Conservation (phyloP, 2,113 vertebrate species). For the Burhinus bistriatus region DNA sequence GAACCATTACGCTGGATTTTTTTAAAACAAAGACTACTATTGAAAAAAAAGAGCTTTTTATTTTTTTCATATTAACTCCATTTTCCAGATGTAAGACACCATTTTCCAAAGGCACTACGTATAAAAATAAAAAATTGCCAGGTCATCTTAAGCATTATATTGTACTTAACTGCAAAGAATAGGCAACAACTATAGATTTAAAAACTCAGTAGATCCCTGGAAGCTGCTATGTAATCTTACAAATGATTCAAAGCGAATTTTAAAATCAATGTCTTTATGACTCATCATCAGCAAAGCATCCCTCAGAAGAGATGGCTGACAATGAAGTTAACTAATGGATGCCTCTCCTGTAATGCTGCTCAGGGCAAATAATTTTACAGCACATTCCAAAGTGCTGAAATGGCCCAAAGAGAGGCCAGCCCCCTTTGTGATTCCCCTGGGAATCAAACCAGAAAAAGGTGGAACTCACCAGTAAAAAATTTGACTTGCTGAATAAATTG, state of each 20-base stretch:
- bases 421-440: background rate
- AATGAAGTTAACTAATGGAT: slow-evolving; percentile 61
- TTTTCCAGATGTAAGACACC: background rate
- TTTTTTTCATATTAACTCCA: background rate
- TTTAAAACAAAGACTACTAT: background rate
- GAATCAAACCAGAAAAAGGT: background rate
- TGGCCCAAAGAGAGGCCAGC: background rate
- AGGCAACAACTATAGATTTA: slow-evolving; percentile 61
- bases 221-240: slow-evolving; percentile 65
- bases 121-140: slow-evolving; percentile 22
- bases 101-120: background rate
- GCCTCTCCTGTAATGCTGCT: slow-evolving; percentile 35
- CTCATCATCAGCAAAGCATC: slow-evolving; percentile 64
- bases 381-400: background rate
- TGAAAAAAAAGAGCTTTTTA: background rate
- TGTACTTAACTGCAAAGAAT: slow-evolving; percentile 55
- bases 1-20: background rate
- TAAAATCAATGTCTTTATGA: slow-evolving; percentile 75
- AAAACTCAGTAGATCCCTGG: slow-evolving; percentile 60
- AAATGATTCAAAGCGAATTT: slow-evolving; percentile 68
- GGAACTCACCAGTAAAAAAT: background rate
- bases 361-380: slow-evolving; percentile 5
- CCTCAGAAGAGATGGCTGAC: slow-evolving; percentile 59
- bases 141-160: background rate
- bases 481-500: background rate